These are phyloP conservation scores for Clistopyga incitator DNA, from an alignment of 2,888 invertebrate genomes.

Conservation along the genomic window DNA sequence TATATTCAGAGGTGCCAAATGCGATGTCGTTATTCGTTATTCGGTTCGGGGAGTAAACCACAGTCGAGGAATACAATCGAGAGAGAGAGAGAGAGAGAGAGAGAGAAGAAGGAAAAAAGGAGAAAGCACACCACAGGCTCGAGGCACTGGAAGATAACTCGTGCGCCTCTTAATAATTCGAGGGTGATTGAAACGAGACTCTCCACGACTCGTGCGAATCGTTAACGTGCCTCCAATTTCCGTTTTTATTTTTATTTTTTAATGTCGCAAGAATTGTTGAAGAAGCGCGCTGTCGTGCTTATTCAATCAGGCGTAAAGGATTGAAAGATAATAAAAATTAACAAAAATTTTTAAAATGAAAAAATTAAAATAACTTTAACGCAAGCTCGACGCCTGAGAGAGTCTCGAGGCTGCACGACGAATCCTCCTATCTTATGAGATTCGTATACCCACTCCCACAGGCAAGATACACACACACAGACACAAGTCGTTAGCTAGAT, in stretches of 20 bases:
- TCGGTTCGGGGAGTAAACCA: conserved; percentile 64
- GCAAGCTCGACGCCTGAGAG: conserved; percentile 2
- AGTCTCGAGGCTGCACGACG: conserved; percentile 56
- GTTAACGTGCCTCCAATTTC: neutral
- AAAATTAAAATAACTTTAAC: neutral
- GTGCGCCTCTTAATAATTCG: conserved; percentile 34
- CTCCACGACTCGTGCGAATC: conserved; percentile 16
- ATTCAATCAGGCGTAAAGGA: neutral
- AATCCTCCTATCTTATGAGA: conserved; percentile 62
- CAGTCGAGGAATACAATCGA: conserved; percentile 51
- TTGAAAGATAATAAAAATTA: neutral
- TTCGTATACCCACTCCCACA: conserved; percentile 61
- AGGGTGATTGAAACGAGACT: neutral
- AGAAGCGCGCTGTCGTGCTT: neutral
- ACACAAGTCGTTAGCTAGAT: conserved; percentile 51
- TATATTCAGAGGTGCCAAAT: conserved; percentile 74
- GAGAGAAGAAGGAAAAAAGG: conserved; percentile 27
- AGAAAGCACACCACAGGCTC: conserved; percentile 60
- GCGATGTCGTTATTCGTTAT: conserved; percentile 68
- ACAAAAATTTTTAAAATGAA: neutral
- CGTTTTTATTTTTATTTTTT: neutral
- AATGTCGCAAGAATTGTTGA: conserved; percentile 5
- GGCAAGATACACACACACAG: conserved; percentile 37
- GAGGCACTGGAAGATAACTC: conserved; percentile 62
- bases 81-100: conserved; percentile 24